Evolutionary conservation across 2,888 invertebrate genomes (phyloP).

Genomic region (Nyleta sp.): DNA sequence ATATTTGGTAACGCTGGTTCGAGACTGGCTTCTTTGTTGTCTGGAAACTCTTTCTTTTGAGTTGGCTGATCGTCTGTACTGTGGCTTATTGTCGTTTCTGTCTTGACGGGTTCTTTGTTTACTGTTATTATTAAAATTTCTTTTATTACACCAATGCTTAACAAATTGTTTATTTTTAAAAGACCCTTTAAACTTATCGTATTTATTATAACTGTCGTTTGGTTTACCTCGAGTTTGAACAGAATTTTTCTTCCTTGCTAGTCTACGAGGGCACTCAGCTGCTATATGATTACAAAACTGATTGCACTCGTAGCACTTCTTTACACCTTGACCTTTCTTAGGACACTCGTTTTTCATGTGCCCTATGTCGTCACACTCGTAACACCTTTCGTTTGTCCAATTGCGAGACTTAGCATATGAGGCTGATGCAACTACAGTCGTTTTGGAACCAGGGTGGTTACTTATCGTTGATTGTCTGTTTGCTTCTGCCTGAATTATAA

Average conservation of each 20-base stretch:
- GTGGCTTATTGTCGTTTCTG: no score
- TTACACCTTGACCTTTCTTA: background rate
- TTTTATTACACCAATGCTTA: background rate
- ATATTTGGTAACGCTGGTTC: no score
- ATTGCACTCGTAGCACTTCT: conserved; percentile 17
- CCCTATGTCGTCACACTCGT: conserved; percentile 7
- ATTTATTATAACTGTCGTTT: background rate
- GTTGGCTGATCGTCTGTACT: no score
- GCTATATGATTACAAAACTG: background rate
- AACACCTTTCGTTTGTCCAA: background rate
- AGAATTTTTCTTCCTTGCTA: background rate
- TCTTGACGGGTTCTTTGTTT: no score
- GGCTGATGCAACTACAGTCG: conserved; percentile 3
- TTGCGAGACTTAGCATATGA: background rate
- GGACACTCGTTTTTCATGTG: background rate
- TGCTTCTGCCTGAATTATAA: conserved; percentile 14
- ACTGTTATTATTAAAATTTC: background rate
- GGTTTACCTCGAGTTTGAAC: background rate
- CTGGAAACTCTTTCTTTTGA: no score
- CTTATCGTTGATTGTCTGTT: background rate
- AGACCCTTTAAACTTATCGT: background rate
- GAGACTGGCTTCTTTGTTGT: no score
- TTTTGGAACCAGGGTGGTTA: background rate
- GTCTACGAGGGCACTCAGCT: background rate
- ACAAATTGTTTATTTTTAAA: conserved; percentile 1